phyloP scores from a whole-genome alignment of 1,140 invertebrate genomes.

The Neodiprion pinetum region DNA sequence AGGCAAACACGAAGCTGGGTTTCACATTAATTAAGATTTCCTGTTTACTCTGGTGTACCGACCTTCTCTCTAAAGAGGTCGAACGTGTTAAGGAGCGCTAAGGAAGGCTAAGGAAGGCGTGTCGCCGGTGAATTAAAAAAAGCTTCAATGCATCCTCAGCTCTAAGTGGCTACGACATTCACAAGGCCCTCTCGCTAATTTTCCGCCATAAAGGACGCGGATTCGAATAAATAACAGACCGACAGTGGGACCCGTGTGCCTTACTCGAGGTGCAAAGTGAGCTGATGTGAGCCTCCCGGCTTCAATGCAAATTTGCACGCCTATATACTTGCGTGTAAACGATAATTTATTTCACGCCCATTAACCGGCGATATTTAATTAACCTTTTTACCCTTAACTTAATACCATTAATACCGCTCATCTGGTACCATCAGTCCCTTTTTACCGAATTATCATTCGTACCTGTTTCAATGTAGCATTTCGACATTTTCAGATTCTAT shows the following conservation, averaged over 20 bases:
- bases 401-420: too few relatives aligned
- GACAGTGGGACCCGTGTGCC: background rate
- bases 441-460: too few relatives aligned
- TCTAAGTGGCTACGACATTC: background rate
- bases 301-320: background rate
- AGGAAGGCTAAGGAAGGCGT: background rate
- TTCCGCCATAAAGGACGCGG: background rate
- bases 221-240: constrained; percentile 1
- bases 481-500: too few relatives aligned
- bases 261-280: background rate
- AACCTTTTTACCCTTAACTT: too few relatives aligned
- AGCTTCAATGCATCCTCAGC: background rate
- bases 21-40: constrained; percentile 3
- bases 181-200: background rate
- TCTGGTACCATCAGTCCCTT: too few relatives aligned
- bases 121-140: background rate
- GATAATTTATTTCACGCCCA: background rate
- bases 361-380: too few relatives aligned
- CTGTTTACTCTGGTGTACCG: background rate
- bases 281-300: background rate
- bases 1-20: background rate
- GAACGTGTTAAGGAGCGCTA: constrained; percentile 2
- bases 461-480: too few relatives aligned
- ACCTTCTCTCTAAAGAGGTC: background rate
- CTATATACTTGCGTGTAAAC: too few relatives aligned